Evolutionary conservation across 2,113 vertebrate genomes (phyloP), one percentile per base, ranked within the genome.

Genomic region (Lepus americanus): DNA sequence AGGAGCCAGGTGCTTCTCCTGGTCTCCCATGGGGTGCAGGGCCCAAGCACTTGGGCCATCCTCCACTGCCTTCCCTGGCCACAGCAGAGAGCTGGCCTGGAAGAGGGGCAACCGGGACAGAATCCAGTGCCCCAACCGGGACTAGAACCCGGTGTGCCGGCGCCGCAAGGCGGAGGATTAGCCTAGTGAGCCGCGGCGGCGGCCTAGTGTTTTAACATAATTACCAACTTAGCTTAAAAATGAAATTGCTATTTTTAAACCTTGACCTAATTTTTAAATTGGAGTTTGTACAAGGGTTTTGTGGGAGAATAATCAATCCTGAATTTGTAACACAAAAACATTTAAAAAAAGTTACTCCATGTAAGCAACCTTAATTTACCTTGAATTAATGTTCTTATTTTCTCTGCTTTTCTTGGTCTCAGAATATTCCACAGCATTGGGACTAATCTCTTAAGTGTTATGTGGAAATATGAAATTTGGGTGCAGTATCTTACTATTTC

Each of bases 171-270:
- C 3, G 36, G 36, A 36, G 36, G 36, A 36, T 36, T 36, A 36
- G 36, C 36, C 36, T 36, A 36, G 36, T 36, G 36, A 36, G 36
- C 36, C 36, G 36, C 36, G 36, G 36, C 36, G 36, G 3, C 36
- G 36, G 3, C 36, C 36, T 36, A 36, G 44, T 79, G 3, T 31
- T 90, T 81, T 73, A 78, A 88, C 17, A 11, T 44, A 81, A 91
- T 84, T 67, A 89, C 53, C 53, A 91, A 39, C 66, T 77, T 76
- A 74, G 20, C 9, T 17, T 89, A 70, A 92, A 95, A 74, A 80
- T 90, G 49, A 88, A 14, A 67, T 92, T 95, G 85, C 19, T 83
- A 10, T 92, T 87, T 93, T 84, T 86, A 92, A 94, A 76, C 17
- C 23, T 6, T 86, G 59, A 76, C 23, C 49, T 84, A n/a, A 90